phyloP scores from a whole-genome alignment of 2,888 invertebrate species.

The Labia minor region DNA sequence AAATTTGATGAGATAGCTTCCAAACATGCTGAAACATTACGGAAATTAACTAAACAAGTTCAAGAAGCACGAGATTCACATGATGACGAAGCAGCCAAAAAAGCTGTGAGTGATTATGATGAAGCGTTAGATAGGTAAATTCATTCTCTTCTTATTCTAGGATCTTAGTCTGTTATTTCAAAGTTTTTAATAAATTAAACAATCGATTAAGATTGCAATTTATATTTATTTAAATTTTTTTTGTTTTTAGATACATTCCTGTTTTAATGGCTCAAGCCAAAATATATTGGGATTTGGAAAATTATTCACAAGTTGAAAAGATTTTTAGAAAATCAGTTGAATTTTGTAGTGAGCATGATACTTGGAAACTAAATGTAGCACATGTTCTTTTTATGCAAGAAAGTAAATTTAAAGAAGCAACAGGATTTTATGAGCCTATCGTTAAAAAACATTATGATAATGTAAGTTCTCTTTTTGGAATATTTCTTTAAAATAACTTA shows the following conservation, averaged over 20 bases:
- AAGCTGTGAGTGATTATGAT: slow-evolving; percentile 84
- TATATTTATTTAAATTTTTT: not conserved
- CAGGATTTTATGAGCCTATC: slow-evolving; percentile 95
- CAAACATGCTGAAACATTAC: slow-evolving; percentile 75
- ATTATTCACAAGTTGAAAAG: slow-evolving; percentile 91
- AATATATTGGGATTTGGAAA: slow-evolving; percentile 95
- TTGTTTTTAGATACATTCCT: slow-evolving; percentile 66
- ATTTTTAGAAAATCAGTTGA: slow-evolving; percentile 95
- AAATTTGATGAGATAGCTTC: slow-evolving; percentile 91
- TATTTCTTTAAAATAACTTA: too few species aligned
- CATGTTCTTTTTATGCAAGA: slow-evolving; percentile 99
- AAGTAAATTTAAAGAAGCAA: slow-evolving; percentile 94
- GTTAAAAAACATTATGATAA: slow-evolving; percentile 90
- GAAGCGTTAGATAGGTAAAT: slow-evolving; percentile 66
- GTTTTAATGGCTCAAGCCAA: slow-evolving; percentile 99
- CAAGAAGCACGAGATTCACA: slow-evolving; percentile 83
- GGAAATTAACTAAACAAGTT: slow-evolving; percentile 87
- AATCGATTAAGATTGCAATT: too few species aligned
- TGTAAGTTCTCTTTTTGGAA: slow-evolving; percentile 35
- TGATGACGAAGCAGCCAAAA: slow-evolving; percentile 80
- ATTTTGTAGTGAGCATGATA: slow-evolving; percentile 94
- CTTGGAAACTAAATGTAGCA: slow-evolving; percentile 95
- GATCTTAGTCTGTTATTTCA: too few species aligned
- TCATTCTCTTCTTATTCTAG: too few species aligned
- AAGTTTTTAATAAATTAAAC: too few species aligned